Evolutionary conservation across 2,113 vertebrate genomes (phyloP), one percentile per base, ranked within the genome.

Genomic region (Ciconia stormi): DNA sequence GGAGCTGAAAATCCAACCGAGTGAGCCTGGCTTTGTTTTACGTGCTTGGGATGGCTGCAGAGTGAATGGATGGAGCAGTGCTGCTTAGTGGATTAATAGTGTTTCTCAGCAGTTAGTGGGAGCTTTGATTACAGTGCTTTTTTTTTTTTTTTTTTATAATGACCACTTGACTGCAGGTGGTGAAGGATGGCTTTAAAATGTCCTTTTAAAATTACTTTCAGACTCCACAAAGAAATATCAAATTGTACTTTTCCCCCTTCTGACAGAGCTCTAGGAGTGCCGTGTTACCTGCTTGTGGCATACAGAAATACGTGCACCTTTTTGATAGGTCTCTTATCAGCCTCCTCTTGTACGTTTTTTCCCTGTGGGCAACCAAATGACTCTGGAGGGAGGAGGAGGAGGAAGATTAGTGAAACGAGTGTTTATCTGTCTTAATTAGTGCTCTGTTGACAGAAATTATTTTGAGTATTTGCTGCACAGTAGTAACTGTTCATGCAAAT

Each of bases 371-470:
- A 85, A 76, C 81, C 87, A 90, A 96, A 95, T 97, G 90, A 81
- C 84, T 90, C 72, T 87, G 93, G 74, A 82, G 84, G 73, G 81
- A 91, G 89, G 91, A 90, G 58, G 53, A 72, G 61, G 81, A 95
- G 70, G 78, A 91, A 90, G 93, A 95, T 93, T 94, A 97, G 79
- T 0, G 0, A 93, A 92, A 93, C 5, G 10, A 96, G 71, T 94
- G 87, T 96, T 97, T 96, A 96, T 96, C 87, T 6, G 3, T 95
- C 89, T 94, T 97, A 93, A 97, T 97, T 96, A 97, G 58, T 49
- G 87, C 71, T 95, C 84, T 86, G 89, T 95, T 96, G 94, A 94
- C 91, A 93, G 78, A 93, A 95, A 91, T 94, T 82, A 94, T 97
- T 96, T 89, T 88, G 66, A 90, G 78, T 96, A 94, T 97, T 95